A percentile compares a stretch with the other conserved stretches of the same genome.
Evolutionary conservation across 2,888 invertebrate species (phyloP).

Genomic region (Leucoma salicis): DNA sequence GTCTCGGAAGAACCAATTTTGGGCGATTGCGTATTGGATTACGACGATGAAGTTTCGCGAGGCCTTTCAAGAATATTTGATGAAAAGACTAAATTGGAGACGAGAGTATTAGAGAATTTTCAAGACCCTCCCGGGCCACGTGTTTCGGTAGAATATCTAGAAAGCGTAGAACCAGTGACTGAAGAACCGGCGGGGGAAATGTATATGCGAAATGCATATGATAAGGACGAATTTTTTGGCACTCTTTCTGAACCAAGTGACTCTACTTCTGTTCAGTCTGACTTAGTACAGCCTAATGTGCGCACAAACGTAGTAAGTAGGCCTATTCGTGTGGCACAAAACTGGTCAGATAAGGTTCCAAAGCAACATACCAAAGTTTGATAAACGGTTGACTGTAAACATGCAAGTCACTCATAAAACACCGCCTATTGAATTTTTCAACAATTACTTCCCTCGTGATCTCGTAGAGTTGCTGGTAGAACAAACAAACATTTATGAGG

Average conservation of each 20-base stretch:
- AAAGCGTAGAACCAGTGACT: constrained; percentile 7
- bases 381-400: constrained; percentile 2
- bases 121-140: constrained; percentile 4
- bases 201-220: too few relatives aligned
- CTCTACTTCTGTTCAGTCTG: background rate
- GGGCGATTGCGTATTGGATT: too few relatives aligned
- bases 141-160: constrained; percentile 9
- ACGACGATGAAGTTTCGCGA: too few relatives aligned
- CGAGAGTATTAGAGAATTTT: too few relatives aligned
- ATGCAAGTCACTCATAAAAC: constrained; percentile 5
- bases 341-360: constrained; percentile 8
- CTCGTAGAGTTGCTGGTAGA: constrained; percentile 7
- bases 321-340: constrained; percentile 9
- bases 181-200: background rate
- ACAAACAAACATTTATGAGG: constrained; percentile 8
- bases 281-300: background rate
- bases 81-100: too few relatives aligned
- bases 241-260: too few relatives aligned
- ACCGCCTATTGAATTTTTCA: constrained; percentile 6
- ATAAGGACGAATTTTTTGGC: too few relatives aligned
- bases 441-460: constrained; percentile 5
- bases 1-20: too few relatives aligned
- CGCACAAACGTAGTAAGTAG: constrained; percentile 4
- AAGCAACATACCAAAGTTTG: constrained; percentile 5
- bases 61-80: too few relatives aligned